phyloP scores from a whole-genome alignment of 1,140 invertebrate species.

The Reticulitermes speratus region DNA sequence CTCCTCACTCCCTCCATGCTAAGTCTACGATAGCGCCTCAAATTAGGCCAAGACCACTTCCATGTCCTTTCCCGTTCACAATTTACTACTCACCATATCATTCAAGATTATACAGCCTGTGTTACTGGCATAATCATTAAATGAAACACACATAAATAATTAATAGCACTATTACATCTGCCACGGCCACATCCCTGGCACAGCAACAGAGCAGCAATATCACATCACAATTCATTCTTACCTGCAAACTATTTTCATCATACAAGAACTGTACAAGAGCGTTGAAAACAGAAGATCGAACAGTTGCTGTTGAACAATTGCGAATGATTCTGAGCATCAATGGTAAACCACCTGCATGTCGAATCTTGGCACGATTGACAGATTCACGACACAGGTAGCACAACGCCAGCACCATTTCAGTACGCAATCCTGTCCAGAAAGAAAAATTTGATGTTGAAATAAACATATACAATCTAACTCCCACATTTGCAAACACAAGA shows the following conservation, averaged over 20 bases:
- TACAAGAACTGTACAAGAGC: constrained; percentile 21
- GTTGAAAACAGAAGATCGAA: not conserved
- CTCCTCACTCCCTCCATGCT: too few relatives aligned
- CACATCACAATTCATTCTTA: not conserved
- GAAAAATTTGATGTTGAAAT: not conserved
- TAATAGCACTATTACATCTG: too few relatives aligned
- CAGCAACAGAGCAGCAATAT: too few relatives aligned
- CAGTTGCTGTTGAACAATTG: not conserved
- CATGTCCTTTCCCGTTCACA: too few relatives aligned
- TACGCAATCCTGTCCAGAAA: not conserved
- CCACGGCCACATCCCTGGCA: too few relatives aligned
- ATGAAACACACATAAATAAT: too few relatives aligned
- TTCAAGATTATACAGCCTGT: too few relatives aligned
- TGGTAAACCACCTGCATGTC: not conserved
- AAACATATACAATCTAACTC: too few relatives aligned
- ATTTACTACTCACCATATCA: too few relatives aligned
- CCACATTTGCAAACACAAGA: not conserved
- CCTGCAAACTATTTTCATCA: constrained; percentile 10
- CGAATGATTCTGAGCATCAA: not conserved
- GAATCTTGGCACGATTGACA: constrained; percentile 23
- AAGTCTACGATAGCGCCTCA: too few relatives aligned
- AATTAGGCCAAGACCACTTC: too few relatives aligned
- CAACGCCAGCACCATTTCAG: not conserved
- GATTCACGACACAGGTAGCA: constrained; percentile 20
- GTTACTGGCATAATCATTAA: too few relatives aligned